A percentile compares a stretch with the other conserved stretches of the same genome.
These are phyloP conservation scores for Liodrosophila aerea DNA, from an alignment of 2,888 invertebrate genomes.

Conservation along the genomic window DNA sequence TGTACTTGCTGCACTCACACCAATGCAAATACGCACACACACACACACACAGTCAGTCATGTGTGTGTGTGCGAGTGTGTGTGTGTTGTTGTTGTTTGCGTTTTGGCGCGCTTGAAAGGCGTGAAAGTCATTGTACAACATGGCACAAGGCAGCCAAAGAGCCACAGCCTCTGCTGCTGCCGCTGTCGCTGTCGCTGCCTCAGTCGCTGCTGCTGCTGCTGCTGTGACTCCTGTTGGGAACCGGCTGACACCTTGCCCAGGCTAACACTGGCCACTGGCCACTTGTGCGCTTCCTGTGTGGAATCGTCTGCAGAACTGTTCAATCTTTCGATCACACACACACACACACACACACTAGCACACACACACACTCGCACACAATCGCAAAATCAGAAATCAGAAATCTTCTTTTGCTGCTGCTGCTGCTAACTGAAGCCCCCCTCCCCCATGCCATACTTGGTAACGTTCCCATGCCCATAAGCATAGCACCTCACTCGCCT, in stretches of 20 bases:
- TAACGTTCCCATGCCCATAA: slow-evolving; percentile 29
- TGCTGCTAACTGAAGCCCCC: slow-evolving; percentile 19
- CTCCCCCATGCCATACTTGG: background rate
- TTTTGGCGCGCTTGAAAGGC: slow-evolving; percentile 77
- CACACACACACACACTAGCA: slow-evolving; percentile 11
- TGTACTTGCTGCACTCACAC: slow-evolving; percentile 44
- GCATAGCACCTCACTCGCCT: slow-evolving; percentile 2
- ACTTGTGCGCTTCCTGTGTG: slow-evolving; percentile 49
- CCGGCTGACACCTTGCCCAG: background rate
- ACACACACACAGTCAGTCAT: background rate
- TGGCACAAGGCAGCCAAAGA: slow-evolving; percentile 19
- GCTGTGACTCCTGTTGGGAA: slow-evolving; percentile 22
- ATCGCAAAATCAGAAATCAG: slow-evolving; percentile 64
- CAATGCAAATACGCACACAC: background rate
- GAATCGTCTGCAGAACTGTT: slow-evolving; percentile 54
- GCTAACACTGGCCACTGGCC: slow-evolving; percentile 28
- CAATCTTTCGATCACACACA: slow-evolving; percentile 37
- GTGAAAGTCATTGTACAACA: slow-evolving; percentile 75
- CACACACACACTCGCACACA: slow-evolving; percentile 33
- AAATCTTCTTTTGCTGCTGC: slow-evolving; percentile 42
- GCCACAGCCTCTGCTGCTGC: slow-evolving; percentile 16
- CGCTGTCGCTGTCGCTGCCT: slow-evolving; percentile 11
- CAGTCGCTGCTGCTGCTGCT: slow-evolving; percentile 45
- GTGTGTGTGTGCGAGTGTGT: background rate
- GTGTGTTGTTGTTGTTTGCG: slow-evolving; percentile 35